Base-by-base conservation (phyloP, 2,113 vertebrate species). In the Otus sunia region DNA sequence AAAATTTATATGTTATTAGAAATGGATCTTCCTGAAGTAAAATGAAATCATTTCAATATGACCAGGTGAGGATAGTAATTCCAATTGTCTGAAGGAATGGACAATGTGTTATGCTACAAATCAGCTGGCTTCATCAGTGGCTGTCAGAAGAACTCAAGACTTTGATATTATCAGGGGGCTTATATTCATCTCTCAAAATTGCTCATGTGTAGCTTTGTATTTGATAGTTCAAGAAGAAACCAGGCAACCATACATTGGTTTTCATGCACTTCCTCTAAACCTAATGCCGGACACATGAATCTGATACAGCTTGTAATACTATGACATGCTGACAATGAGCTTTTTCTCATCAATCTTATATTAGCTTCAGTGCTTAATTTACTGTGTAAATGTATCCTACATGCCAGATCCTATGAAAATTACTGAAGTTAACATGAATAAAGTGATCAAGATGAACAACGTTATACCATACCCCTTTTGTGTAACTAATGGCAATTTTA, bases 171-270 rank as follows among this genome's bases (percentile, higher is more conserved):
- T 80, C 92, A 84, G n/a, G 90, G 74, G 94, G 49, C 71, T 85
- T 94, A 69, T 21, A 76, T 83, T 80, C 85, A 62, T 66, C 85
- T 95, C 83, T 96, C 71, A 90, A 27, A 94, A 92, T n/a, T 94
- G 88, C 53, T 96, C 94, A 96, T 79, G 93, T 94, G 90, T 96
- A 71, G 71, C 90, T 90, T 80, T 73, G 62, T 76, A 47, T 76
- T 83, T 96, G 74, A 96, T 95, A 90, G 88, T 25, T 85, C 39
- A 83, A 77, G 66, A 94, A 75, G 76, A 96, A 94, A 95, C 15
- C 74, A 93, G 90, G 92, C 93, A 95, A 88, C 74, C 90, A 88
- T 79, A 94, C 45, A n/a, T 37, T 34, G 69, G 60, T 78, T 89
- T 92, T 93, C 80, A 90, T 30, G 74, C 32, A 20, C 68, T 89